phyloP scores from a whole-genome alignment of 2,888 invertebrate genomes.

The Drosophila sordidapex region DNA sequence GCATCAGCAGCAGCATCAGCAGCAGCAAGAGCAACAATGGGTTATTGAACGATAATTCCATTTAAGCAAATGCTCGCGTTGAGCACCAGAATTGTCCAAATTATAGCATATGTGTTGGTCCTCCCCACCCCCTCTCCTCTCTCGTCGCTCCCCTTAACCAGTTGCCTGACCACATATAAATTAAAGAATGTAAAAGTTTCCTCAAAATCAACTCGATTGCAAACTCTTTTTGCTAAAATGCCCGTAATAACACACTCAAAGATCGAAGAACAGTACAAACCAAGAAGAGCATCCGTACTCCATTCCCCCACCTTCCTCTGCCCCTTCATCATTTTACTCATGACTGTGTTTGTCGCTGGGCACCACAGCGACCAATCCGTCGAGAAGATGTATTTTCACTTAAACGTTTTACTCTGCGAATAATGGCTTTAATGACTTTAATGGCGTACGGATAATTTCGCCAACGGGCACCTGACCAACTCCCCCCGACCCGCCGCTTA shows the following conservation, averaged over 20 bases:
- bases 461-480: constrained; percentile 55
- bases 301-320: neutral
- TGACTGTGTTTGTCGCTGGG: constrained; percentile 56
- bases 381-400: constrained; percentile 75
- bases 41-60: constrained; percentile 81
- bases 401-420: constrained; percentile 79
- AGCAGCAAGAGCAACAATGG: constrained; percentile 45
- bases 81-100: constrained; percentile 75
- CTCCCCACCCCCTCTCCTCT: neutral
- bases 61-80: constrained; percentile 78
- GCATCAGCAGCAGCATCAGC: constrained; percentile 11
- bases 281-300: constrained; percentile 17
- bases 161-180: constrained; percentile 19
- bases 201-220: constrained; percentile 58
- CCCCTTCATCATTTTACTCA: neutral
- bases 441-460: constrained; percentile 77
- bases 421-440: constrained; percentile 81
- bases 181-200: constrained; percentile 65
- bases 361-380: constrained; percentile 39
- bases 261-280: constrained; percentile 21
- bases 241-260: constrained; percentile 65
- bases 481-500: constrained; percentile 32
- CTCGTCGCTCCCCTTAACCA: neutral
- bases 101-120: constrained; percentile 57
- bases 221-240: constrained; percentile 56